A percentile compares a stretch with the other conserved stretches of the same genome.
Evolutionary conservation across 1,140 invertebrate genomes (phyloP).

Genomic region (Drosophila triauraria): DNA sequence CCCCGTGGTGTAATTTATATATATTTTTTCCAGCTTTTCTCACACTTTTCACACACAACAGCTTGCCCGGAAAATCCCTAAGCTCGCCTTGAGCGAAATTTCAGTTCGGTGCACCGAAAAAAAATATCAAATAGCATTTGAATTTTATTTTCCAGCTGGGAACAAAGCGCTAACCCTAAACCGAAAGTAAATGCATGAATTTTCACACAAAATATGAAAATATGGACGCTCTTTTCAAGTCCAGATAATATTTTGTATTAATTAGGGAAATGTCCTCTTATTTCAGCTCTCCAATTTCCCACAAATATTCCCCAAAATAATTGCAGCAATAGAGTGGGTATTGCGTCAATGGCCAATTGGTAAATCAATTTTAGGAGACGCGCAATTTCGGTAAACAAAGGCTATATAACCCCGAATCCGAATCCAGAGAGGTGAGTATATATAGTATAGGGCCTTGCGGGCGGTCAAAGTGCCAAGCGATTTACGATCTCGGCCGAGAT

Average conservation of each 20-base stretch:
- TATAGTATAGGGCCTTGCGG: slow-evolving; percentile 6
- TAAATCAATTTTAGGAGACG: slow-evolving; percentile 38
- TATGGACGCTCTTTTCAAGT: not conserved
- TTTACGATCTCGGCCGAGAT: slow-evolving; percentile 72
- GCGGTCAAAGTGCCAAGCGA: slow-evolving; percentile 58
- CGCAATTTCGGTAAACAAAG: slow-evolving; percentile 30
- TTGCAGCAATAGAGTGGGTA: slow-evolving; percentile 35
- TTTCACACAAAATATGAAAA: slow-evolving; percentile 13
- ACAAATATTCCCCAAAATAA: not conserved
- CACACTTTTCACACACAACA: not conserved
- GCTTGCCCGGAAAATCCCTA: not conserved
- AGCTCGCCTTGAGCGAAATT: slow-evolving; percentile 5
- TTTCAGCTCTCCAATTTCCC: not conserved
- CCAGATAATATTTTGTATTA: not conserved
- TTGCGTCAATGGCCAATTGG: slow-evolving; percentile 45
- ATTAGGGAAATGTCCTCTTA: not conserved
- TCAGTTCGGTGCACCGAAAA: slow-evolving; percentile 12
- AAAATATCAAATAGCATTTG: not conserved
- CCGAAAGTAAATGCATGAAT: slow-evolving; percentile 8
- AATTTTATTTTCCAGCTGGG: not conserved
- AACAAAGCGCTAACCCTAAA: not conserved
- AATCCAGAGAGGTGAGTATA: no score
- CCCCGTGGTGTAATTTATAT: not conserved
- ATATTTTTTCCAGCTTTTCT: not conserved
- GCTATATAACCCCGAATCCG: not conserved